phyloP scores from a whole-genome alignment of 2,113 vertebrate species.

The Peromyscus californicus region DNA sequence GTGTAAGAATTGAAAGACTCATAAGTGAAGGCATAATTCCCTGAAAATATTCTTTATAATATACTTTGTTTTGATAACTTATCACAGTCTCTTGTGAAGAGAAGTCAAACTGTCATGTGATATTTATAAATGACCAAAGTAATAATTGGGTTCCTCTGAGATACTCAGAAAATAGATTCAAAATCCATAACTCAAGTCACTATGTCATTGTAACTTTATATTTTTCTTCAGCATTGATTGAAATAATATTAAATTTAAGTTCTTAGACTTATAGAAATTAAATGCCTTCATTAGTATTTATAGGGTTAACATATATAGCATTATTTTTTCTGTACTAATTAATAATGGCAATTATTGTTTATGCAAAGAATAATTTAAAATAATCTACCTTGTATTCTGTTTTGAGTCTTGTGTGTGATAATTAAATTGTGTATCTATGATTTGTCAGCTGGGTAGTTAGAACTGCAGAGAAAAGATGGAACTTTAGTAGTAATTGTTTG shows the following conservation, averaged over 20 bases:
- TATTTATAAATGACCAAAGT: background rate
- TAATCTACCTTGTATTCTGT: background rate
- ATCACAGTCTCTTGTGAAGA: background rate
- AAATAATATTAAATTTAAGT: background rate
- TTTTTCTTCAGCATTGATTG: background rate
- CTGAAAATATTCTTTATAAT: background rate
- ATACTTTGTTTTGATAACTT: background rate
- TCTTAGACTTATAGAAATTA: background rate
- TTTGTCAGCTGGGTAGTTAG: constrained; percentile 17
- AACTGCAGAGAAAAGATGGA: background rate
- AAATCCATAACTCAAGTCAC: background rate
- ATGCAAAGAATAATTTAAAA: background rate
- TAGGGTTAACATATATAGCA: background rate
- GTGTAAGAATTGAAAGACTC: background rate
- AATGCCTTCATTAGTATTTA: background rate
- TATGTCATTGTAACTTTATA: background rate
- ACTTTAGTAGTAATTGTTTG: constrained; percentile 55
- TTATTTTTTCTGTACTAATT: background rate
- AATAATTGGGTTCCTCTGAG: background rate
- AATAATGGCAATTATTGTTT: background rate
- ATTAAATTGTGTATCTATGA: background rate
- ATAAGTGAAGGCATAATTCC: background rate
- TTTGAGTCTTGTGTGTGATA: constrained; percentile 9
- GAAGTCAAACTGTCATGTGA: background rate
- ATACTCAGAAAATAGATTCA: background rate